Percentiles rank a stretch among this genome's conserved stretches.
Conservation (phyloP, 2,888 invertebrate genomes). For the Brachyptera risi region DNA sequence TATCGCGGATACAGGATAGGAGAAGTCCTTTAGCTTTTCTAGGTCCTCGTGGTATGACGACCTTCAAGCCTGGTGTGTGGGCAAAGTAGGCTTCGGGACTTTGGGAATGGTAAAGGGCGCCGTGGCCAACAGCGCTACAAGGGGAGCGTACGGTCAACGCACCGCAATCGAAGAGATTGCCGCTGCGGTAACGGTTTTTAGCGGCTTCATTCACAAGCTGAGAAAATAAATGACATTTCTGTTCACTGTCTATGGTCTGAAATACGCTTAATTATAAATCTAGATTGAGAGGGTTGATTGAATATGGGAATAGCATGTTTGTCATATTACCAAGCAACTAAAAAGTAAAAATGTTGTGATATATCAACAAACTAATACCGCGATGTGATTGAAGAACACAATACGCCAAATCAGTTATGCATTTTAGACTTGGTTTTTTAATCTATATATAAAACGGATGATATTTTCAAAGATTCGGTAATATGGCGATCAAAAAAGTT, state of each 20-base stretch:
- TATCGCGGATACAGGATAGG: conserved; percentile 79
- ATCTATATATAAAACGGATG: no score
- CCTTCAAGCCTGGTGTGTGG: conserved; percentile 89
- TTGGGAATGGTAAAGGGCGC: conserved; percentile 96
- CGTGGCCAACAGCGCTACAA: conserved; percentile 97
- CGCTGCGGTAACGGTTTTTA: conserved; percentile 90
- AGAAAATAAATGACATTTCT: conserved; percentile 15
- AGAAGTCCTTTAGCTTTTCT: conserved; percentile 93
- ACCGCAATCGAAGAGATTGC: conserved; percentile 85
- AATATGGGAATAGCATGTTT: no score
- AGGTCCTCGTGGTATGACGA: conserved; percentile 93
- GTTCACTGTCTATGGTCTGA: background rate
- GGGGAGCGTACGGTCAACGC: conserved; percentile 88
- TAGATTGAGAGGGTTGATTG: no score
- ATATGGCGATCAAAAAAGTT: no score
- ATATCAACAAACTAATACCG: no score
- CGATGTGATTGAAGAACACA: no score
- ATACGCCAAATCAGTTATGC: no score
- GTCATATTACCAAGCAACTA: no score
- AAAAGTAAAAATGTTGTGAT: no score
- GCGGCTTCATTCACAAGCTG: conserved; percentile 88
- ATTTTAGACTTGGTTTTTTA: no score
- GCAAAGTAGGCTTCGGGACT: conserved; percentile 97
- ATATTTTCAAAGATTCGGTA: no score
- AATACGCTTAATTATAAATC: no score